Conservation (phyloP, 2,797 vertebrate species). For the Lepilemur ruficaudatus region DNA sequence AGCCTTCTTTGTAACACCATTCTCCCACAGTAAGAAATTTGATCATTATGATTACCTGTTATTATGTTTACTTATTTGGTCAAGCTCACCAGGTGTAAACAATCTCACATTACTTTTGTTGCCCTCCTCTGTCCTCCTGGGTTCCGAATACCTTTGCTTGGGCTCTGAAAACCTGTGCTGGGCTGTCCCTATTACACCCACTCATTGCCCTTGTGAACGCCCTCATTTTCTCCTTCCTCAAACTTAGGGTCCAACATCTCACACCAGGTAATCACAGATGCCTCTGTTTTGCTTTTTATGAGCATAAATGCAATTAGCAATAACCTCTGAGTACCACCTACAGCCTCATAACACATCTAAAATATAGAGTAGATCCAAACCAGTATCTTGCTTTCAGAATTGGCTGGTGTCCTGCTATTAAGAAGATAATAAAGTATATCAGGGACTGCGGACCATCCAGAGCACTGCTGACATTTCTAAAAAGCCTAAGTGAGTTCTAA, state of each 20-base stretch:
- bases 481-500: not conserved
- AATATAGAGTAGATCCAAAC: not conserved
- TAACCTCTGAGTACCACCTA: not conserved
- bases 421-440: not conserved
- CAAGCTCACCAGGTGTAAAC: not conserved
- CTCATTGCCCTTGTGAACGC: no score
- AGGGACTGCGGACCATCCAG: not conserved
- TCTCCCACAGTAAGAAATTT: not conserved
- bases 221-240: not conserved
- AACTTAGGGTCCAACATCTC: not conserved
- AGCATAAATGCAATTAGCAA: not conserved
- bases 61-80: not conserved
- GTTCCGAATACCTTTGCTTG: not conserved
- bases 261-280: not conserved
- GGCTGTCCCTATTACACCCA: not conserved
- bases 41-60: not conserved
- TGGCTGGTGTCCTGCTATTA: not conserved
- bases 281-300: not conserved
- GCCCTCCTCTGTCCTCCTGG: not conserved
- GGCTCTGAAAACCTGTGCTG: not conserved
- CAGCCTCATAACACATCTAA: not conserved
- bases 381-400: not conserved
- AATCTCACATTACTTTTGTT: not conserved
- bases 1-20: not conserved
- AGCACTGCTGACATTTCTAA: not conserved